Conservation (phyloP, 1,140 invertebrate species). For the Drosophila orosa region DNA sequence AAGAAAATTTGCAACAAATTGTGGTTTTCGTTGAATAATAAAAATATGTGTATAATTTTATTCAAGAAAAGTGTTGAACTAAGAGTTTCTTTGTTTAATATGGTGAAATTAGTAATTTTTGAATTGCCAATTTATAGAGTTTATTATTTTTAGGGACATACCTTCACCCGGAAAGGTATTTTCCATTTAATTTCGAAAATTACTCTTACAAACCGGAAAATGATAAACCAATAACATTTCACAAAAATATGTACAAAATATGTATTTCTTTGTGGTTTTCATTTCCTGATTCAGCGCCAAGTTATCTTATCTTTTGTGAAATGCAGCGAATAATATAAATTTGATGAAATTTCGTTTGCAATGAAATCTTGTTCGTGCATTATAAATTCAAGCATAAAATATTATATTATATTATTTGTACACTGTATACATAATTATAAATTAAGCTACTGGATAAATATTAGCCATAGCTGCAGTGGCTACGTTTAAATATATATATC, state of each 20-base stretch:
- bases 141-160: neutral
- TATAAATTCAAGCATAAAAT: constrained; percentile 4
- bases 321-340: neutral
- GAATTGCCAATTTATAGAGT: too few relatives aligned
- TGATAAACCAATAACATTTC: neutral
- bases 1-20: neutral
- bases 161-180: neutral
- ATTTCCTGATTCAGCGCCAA: constrained; percentile 11
- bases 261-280: neutral
- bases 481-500: neutral
- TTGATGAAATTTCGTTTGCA: constrained; percentile 7
- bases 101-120: neutral
- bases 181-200: neutral
- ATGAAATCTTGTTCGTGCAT: neutral
- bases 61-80: neutral
- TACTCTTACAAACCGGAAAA: neutral
- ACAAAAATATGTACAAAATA: neutral
- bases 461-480: too few relatives aligned
- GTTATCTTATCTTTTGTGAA: constrained; percentile 21
- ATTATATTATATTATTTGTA: too few relatives aligned
- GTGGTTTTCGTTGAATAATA: neutral
- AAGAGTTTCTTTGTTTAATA: neutral
- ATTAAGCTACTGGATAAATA: too few relatives aligned
- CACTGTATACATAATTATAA: too few relatives aligned
- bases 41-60: neutral